These are phyloP conservation scores for Apocheima hispidaria DNA, from an alignment of 2,888 invertebrate genomes.

Conservation along the genomic window DNA sequence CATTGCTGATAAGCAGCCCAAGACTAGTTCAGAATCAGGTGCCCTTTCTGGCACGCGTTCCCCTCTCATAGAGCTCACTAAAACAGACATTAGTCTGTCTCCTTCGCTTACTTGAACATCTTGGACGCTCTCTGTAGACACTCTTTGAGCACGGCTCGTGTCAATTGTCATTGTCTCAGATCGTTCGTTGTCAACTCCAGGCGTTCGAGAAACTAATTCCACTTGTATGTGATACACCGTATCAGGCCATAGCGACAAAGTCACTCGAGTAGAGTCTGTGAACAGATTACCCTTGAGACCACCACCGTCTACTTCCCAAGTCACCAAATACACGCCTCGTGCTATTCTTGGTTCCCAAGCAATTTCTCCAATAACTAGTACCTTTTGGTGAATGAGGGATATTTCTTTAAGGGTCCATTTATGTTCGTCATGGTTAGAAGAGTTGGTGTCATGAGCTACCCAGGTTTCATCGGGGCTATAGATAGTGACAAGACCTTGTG, in stretches of 20 bases:
- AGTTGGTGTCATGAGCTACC: conserved; percentile 84
- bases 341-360: conserved; percentile 90
- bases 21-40: conserved; percentile 85
- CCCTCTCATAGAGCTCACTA: conserved; percentile 88
- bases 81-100: conserved; percentile 86
- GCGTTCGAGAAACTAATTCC: conserved; percentile 87
- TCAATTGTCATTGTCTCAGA: conserved; percentile 89
- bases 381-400: conserved; percentile 90
- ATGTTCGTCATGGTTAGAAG: conserved; percentile 80
- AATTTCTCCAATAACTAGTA: conserved; percentile 89
- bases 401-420: conserved; percentile 89
- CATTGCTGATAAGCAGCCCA: conserved; percentile 87
- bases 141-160: conserved; percentile 87
- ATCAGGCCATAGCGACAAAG: conserved; percentile 92
- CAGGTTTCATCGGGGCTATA: conserved; percentile 89
- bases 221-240: conserved; percentile 94
- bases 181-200: conserved; percentile 87
- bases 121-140: conserved; percentile 88
- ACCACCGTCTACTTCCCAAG: conserved; percentile 94
- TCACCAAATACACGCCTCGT: conserved; percentile 91
- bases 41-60: conserved; percentile 83
- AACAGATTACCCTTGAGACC: conserved; percentile 93
- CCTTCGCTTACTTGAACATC: conserved; percentile 86
- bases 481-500: conserved; percentile 89
- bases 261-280: conserved; percentile 92